Conservation (phyloP, 2,113 vertebrate genomes). For the Podiceps cristatus region DNA sequence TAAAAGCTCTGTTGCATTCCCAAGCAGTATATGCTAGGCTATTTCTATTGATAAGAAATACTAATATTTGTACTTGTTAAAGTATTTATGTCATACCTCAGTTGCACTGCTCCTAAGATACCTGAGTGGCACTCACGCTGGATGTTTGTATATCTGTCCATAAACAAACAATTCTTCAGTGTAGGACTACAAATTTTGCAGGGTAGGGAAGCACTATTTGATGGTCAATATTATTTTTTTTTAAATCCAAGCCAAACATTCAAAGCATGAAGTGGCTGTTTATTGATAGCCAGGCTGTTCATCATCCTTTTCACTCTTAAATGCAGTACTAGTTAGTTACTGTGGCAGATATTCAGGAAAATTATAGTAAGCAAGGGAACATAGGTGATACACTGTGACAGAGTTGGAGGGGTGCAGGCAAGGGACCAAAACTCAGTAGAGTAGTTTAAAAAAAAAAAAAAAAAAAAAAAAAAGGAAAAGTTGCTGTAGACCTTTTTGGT, state of each 20-base stretch:
- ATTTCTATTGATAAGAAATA: neutral
- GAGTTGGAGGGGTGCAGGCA: neutral
- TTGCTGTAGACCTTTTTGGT: neutral
- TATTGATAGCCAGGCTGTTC: neutral
- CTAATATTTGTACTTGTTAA: neutral
- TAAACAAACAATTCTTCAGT: neutral
- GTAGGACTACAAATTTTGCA: neutral
- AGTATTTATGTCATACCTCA: neutral
- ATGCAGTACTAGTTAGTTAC: neutral
- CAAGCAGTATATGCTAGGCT: neutral
- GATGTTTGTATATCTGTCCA: neutral
- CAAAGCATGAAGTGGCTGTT: neutral
- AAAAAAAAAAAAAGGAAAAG: neutral
- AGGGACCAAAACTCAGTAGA: neutral
- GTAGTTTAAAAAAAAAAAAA: neutral
- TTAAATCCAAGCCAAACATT: neutral
- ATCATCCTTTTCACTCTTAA: neutral
- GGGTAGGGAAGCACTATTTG: neutral
- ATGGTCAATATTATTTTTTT: neutral
- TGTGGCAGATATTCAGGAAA: neutral
- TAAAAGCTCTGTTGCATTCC: neutral
- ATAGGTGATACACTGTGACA: fast-evolving
- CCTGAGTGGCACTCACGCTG: neutral
- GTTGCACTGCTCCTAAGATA: neutral
- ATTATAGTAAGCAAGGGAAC: neutral